phyloP scores from a whole-genome alignment of 2,113 vertebrate genomes.

The Gnathonemus echidnorhynchus region DNA sequence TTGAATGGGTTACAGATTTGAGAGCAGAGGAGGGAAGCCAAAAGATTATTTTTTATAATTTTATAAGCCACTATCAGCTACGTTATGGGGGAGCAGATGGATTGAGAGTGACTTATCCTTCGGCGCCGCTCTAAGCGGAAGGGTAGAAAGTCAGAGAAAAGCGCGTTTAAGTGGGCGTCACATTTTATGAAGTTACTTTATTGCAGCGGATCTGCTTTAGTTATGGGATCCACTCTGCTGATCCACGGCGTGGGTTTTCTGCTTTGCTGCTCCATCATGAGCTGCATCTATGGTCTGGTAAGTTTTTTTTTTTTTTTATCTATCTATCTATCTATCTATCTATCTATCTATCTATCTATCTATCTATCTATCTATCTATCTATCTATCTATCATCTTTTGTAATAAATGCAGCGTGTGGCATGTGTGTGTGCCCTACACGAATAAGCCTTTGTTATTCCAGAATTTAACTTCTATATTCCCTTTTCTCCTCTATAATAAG shows the following conservation, averaged over 20 bases:
- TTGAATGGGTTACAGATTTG: slow-evolving; percentile 46
- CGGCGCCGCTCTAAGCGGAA: slow-evolving; percentile 48
- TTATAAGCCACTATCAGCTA: slow-evolving; percentile 43
- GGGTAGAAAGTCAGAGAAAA: slow-evolving; percentile 28
- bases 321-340: neutral
- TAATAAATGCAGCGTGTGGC: neutral
- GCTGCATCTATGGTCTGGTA: slow-evolving; percentile 74
- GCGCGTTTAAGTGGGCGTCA: slow-evolving; percentile 38
- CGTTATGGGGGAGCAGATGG: slow-evolving; percentile 47
- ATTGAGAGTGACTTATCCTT: slow-evolving; percentile 39
- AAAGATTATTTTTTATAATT: slow-evolving; percentile 58
- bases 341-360: neutral
- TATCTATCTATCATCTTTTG: neutral
- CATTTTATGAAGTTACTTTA: slow-evolving; percentile 30
- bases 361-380: neutral
- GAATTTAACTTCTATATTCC: neutral
- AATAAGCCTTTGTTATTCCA: neutral
- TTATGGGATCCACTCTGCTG: slow-evolving; percentile 76
- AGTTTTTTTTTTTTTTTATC: slow-evolving; percentile 47
- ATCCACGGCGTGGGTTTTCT: slow-evolving; percentile 74
- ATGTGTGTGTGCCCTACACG: neutral
- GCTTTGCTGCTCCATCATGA: slow-evolving; percentile 65
- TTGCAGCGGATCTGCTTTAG: slow-evolving; percentile 53
- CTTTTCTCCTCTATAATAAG: neutral
- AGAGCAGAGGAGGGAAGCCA: slow-evolving; percentile 43